Conservation (phyloP, 2,888 invertebrate species). For the Stictocephala bisonia region DNA sequence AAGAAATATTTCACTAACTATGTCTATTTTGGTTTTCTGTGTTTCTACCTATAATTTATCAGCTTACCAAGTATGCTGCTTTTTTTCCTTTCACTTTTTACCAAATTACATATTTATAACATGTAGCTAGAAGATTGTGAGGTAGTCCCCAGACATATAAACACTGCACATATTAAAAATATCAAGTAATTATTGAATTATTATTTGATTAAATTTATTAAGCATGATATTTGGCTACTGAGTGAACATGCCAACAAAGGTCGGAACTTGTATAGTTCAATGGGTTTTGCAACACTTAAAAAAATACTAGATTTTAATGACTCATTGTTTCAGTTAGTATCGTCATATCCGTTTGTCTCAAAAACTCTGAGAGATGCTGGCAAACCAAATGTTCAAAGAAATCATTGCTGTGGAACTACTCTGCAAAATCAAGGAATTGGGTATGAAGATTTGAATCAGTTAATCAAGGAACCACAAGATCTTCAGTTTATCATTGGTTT, state of each 20-base stretch:
- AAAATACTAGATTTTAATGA: no score
- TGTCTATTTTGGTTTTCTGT: no score
- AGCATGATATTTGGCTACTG: no score
- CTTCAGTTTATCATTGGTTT: conserved; percentile 88
- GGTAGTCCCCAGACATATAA: neutral
- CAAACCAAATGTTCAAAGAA: conserved; percentile 71
- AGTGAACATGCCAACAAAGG: no score
- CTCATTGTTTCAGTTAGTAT: conserved; percentile 74
- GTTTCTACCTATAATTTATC: no score
- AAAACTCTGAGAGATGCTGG: conserved; percentile 87
- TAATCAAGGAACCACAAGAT: conserved; percentile 84
- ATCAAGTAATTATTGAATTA: neutral
- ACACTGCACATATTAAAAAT: neutral
- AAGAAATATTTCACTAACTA: no score
- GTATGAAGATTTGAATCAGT: conserved; percentile 87
- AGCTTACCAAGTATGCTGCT: no score
- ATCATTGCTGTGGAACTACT: conserved; percentile 91
- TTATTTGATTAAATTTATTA: neutral
- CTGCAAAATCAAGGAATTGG: conserved; percentile 89
- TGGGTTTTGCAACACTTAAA: no score
- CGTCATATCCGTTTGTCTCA: conserved; percentile 92
- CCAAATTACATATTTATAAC: no score
- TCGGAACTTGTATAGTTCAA: no score
- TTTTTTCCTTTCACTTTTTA: no score
- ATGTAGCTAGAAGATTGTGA: no score